Evolutionary conservation across 1,140 invertebrate genomes (phyloP), one percentile per base, ranked within the genome.

Genomic region (Procambarus clarkii): DNA sequence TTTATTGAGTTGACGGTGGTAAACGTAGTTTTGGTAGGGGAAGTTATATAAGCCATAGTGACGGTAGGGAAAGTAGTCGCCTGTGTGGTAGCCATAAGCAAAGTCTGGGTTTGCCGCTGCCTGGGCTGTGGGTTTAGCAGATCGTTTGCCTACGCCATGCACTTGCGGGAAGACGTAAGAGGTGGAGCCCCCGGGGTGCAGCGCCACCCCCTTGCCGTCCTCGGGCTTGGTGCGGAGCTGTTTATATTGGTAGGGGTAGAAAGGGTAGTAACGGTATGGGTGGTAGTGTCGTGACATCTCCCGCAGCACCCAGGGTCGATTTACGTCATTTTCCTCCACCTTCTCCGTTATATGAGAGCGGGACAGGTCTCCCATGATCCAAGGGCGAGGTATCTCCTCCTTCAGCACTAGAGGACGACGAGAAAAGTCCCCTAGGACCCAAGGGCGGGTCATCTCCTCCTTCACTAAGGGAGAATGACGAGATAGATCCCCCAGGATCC

Each of bases 101-200:
- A 64, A 71, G 74, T 46, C 69, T 71, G 24, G 54, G 77, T 54
- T 9, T 34, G 74, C 54, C 11, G 46, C 77, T 15, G 86, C 48
- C 15, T 54, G 7, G 2, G 45, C 82, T 13, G 34, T 8, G 8
- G 88, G 81, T 13, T 50, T 76, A 8, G 82, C 77, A 3, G 88
- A 76, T 48, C 88, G 81, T 54, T 91, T 91, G 3, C 88, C 88
- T 18, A 91, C 60, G 15, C 88, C 88, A 48, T 91, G 88, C 34
- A 91, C 82, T 81, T 91, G 88, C 7, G 88, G 88, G 76, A 78
- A 79, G 82, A 91, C 74, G 58, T 79, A 91, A 34, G 88, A 91
- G 7, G 88, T 91, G 82, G 88, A 82, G 88, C 88, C 88, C 21
- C 82, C 88, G 18, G 88, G 88, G 69, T 91, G 88, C 3, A 91